Conservation (phyloP, 2,113 vertebrate species). For the Sclerurus mexicanus region DNA sequence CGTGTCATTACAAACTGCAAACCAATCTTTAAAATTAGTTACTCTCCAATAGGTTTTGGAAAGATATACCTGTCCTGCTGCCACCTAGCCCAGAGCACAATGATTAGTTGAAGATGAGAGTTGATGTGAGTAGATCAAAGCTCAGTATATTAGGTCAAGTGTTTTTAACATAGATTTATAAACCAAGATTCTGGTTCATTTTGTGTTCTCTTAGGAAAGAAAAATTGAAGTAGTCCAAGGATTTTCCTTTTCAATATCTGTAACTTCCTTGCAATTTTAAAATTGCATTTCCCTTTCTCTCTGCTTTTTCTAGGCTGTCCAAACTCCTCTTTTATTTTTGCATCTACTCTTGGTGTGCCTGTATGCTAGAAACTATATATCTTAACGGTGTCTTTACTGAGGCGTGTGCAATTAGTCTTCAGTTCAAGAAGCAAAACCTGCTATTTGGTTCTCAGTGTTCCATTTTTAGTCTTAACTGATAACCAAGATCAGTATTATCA, state of each 20-base stretch:
- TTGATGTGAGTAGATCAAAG: constrained; percentile 39
- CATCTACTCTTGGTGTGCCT: not conserved
- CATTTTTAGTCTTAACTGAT: not conserved
- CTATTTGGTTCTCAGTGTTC: not conserved
- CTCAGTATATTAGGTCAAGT: constrained; percentile 3
- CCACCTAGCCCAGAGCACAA: not conserved
- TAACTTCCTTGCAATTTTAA: not conserved
- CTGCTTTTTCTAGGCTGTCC: not conserved
- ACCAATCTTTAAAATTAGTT: constrained; percentile 60
- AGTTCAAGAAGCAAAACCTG: not conserved
- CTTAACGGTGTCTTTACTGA: not conserved
- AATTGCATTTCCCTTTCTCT: not conserved
- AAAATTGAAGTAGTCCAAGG: not conserved
- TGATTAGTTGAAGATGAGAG: constrained; percentile 30
- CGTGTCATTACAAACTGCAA: constrained; percentile 33
- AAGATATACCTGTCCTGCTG: constrained; percentile 40
- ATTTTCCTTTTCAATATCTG: not conserved
- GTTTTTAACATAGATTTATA: constrained; percentile 7
- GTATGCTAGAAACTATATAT: not conserved
- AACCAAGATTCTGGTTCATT: not conserved
- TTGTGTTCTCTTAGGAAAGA: not conserved
- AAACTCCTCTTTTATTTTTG: not conserved
- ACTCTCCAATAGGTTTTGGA: constrained; percentile 43
- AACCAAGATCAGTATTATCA: not conserved
- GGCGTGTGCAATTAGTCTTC: not conserved